Evolutionary conservation across 1,140 invertebrate genomes (phyloP).

Genomic region (Drosophila mauritiana): DNA sequence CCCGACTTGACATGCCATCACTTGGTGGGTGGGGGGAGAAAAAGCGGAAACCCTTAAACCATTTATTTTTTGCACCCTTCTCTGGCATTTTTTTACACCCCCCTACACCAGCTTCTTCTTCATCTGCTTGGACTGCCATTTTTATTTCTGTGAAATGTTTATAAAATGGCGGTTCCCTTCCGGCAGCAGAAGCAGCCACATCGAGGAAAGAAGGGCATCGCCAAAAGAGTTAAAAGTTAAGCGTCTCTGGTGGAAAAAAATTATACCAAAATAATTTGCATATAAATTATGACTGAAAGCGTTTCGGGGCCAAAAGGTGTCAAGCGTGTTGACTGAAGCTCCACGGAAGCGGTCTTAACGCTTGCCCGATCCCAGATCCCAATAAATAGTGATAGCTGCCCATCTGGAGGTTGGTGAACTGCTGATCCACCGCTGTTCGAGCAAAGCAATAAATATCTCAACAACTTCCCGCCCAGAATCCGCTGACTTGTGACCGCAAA

Average conservation of each 20-base stretch:
- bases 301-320: slow-evolving; percentile 28
- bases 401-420: slow-evolving; percentile 28
- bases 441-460: slow-evolving; percentile 31
- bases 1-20: slow-evolving; percentile 71
- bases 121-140: slow-evolving; percentile 46
- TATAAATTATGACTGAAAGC: slow-evolving; percentile 76
- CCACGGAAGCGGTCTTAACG: slow-evolving; percentile 22
- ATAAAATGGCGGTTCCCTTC: slow-evolving; percentile 74
- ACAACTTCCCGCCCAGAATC: background rate
- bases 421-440: background rate
- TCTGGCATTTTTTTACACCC: slow-evolving; percentile 13
- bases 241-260: slow-evolving; percentile 47
- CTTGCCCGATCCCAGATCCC: slow-evolving; percentile 10
- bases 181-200: slow-evolving; percentile 28
- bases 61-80: slow-evolving; percentile 38
- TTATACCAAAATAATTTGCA: slow-evolving; percentile 77
- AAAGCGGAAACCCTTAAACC: slow-evolving; percentile 48
- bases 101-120: background rate
- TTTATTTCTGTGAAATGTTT: slow-evolving; percentile 65
- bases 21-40: background rate
- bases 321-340: slow-evolving; percentile 45
- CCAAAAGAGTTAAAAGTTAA: slow-evolving; percentile 74
- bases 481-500: slow-evolving; percentile 5
- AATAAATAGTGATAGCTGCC: slow-evolving; percentile 41
- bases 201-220: slow-evolving; percentile 5